Percentiles rank a stretch among this genome's conserved stretches.
Evolutionary conservation across 1,140 invertebrate genomes (phyloP).

Genomic region (Danaus plexippus): DNA sequence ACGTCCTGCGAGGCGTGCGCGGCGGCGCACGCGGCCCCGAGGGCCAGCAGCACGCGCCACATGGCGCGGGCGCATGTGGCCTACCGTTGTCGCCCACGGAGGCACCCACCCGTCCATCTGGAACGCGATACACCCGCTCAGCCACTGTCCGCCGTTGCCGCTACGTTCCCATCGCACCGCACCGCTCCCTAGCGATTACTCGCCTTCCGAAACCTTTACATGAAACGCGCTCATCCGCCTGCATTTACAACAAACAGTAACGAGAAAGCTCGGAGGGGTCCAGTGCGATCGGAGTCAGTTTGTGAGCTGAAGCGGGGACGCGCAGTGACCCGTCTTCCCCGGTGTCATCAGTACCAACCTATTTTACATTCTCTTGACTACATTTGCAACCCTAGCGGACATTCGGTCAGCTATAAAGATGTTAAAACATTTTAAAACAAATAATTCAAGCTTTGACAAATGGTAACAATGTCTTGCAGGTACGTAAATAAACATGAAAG

Average conservation of each 20-base stretch:
- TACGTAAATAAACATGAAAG: slow-evolving; percentile 25
- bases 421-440: background rate
- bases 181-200: slow-evolving; percentile 41
- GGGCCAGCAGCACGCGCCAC: slow-evolving; percentile 68
- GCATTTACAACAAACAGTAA: slow-evolving; percentile 13
- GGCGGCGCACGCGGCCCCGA: slow-evolving; percentile 62
- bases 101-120: slow-evolving; percentile 57
- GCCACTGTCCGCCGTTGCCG: slow-evolving; percentile 46
- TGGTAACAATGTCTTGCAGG: slow-evolving; percentile 13
- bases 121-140: slow-evolving; percentile 64
- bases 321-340: slow-evolving; percentile 47
- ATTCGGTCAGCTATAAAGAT: slow-evolving; percentile 3
- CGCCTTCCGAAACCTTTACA: slow-evolving; percentile 21
- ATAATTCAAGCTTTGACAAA: slow-evolving; percentile 7
- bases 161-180: slow-evolving; percentile 60
- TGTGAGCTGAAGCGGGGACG: slow-evolving; percentile 45
- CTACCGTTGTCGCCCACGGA: slow-evolving; percentile 58
- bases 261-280: slow-evolving; percentile 50
- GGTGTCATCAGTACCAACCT: slow-evolving; percentile 53
- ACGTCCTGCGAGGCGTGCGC: slow-evolving; percentile 73
- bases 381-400: slow-evolving; percentile 9
- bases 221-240: slow-evolving; percentile 6
- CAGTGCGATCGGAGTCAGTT: slow-evolving; percentile 63
- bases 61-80: slow-evolving; percentile 64
- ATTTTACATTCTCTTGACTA: slow-evolving; percentile 34